phyloP scores from a whole-genome alignment of 2,113 vertebrate genomes.

The Chionomys nivalis region DNA sequence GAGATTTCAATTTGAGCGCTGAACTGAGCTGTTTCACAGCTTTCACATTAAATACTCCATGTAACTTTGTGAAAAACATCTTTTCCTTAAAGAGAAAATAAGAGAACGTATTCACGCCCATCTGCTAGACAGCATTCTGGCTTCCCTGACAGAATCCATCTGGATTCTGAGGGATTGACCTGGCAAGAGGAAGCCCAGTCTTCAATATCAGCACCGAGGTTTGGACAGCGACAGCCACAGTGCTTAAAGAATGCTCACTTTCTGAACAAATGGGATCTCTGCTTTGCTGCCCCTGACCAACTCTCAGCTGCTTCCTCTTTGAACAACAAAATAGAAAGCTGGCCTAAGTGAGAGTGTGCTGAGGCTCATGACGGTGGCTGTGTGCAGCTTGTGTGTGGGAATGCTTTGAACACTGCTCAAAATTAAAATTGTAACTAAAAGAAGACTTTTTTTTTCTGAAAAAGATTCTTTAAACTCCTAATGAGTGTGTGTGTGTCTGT shows the following conservation, averaged over 20 bases:
- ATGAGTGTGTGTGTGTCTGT: neutral
- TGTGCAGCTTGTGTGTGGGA: neutral
- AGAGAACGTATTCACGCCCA: neutral
- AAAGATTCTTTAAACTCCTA: neutral
- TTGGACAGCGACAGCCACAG: constrained; percentile 68
- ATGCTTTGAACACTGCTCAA: neutral
- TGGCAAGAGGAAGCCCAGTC: neutral
- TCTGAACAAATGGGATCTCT: neutral
- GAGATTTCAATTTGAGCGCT: constrained; percentile 22
- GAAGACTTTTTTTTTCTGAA: neutral
- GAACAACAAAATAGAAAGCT: constrained; percentile 21
- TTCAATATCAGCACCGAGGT: constrained; percentile 72
- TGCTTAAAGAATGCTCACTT: accelerated
- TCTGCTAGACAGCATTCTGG: neutral
- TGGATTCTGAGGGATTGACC: neutral
- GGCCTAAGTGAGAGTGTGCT: neutral
- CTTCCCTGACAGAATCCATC: neutral
- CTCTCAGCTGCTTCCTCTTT: neutral
- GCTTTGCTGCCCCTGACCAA: neutral
- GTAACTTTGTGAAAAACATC: constrained; percentile 7
- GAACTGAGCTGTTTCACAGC: neutral
- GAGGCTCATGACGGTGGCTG: constrained; percentile 23
- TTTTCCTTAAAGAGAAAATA: neutral
- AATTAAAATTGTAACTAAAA: constrained; percentile 38
- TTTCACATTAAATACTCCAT: constrained; percentile 13